Conservation (phyloP, 2,888 invertebrate genomes). For the Cephalotes varians region DNA sequence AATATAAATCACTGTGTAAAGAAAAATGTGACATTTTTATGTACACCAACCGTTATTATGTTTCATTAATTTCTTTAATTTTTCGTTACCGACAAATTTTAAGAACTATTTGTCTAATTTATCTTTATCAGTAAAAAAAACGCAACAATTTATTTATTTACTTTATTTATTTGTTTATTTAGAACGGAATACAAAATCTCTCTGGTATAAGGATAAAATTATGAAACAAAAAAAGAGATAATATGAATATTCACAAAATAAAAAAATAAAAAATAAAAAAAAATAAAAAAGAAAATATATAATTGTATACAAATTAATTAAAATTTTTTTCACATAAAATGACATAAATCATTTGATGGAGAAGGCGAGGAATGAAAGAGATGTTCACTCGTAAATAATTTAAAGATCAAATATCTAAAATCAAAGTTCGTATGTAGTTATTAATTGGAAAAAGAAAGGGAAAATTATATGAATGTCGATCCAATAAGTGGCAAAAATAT, state of each 20-base stretch:
- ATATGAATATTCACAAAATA: no score
- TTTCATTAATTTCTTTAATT: background rate
- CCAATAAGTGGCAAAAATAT: background rate
- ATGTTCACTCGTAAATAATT: background rate
- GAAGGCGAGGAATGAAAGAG: background rate
- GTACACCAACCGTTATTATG: background rate
- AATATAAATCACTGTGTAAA: background rate
- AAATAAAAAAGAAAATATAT: no score
- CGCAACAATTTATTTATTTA: background rate
- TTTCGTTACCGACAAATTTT: background rate
- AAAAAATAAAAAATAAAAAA: no score
- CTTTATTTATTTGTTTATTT: no score
- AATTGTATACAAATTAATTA: no score
- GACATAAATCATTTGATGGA: background rate
- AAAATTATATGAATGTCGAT: background rate
- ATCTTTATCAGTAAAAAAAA: background rate
- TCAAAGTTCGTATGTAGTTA: background rate
- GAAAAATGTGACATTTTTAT: background rate
- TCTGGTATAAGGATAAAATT: no score
- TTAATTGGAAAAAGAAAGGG: background rate
- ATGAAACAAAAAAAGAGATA: no score
- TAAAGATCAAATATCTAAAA: background rate
- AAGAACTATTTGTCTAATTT: background rate
- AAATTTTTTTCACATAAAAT: background rate
- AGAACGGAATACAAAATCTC: no score